Conservation (phyloP, 2,888 invertebrate species). For the Xestia rhomboidea region DNA sequence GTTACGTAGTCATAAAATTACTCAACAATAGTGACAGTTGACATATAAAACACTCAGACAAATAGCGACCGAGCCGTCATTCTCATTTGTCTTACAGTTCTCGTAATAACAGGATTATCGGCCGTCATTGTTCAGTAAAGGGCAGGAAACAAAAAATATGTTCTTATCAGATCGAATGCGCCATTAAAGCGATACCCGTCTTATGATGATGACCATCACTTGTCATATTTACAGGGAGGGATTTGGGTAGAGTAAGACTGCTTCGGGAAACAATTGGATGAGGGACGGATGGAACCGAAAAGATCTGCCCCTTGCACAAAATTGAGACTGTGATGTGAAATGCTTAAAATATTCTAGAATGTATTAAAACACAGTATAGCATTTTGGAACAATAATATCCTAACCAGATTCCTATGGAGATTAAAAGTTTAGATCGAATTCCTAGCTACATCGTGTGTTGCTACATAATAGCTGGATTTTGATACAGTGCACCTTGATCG, state of each 20-base stretch:
- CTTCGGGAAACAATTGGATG: too few species aligned
- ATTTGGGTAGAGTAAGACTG: conserved; percentile 41
- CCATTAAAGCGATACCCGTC: conserved; percentile 79
- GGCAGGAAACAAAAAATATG: conserved; percentile 74
- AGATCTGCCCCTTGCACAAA: too few species aligned
- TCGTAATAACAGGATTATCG: conserved; percentile 69
- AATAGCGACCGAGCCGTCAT: conserved; percentile 43
- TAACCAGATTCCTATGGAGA: too few species aligned
- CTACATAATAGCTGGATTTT: too few species aligned
- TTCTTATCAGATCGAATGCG: conserved; percentile 76
- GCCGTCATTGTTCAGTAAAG: conserved; percentile 75
- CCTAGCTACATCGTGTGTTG: too few species aligned
- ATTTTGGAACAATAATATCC: too few species aligned
- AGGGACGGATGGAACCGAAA: too few species aligned
- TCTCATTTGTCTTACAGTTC: conserved; percentile 51
- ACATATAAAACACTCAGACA: conserved; percentile 29
- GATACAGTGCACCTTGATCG: not conserved
- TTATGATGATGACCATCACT: conserved; percentile 80
- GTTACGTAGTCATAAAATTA: conserved; percentile 41
- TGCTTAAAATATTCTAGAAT: too few species aligned
- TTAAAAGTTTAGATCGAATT: too few species aligned
- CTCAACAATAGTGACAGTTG: conserved; percentile 34
- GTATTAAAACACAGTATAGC: too few species aligned
- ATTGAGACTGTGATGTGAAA: too few species aligned
- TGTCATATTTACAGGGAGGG: conserved; percentile 73